Base-by-base conservation (phyloP, 2,113 vertebrate species). In the Tenrec ecaudatus region DNA sequence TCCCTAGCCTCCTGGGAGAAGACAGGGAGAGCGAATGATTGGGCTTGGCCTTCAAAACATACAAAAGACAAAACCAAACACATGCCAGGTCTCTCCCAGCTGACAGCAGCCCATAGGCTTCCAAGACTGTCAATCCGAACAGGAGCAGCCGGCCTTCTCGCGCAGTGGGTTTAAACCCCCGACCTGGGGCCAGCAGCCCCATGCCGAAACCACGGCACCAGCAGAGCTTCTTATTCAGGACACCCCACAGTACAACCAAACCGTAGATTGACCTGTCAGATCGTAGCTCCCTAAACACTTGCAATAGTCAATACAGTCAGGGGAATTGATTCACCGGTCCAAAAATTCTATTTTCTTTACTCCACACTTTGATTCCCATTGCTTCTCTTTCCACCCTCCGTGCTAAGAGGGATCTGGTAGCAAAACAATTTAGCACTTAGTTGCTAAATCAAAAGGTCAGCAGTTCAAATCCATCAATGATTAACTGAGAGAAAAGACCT, bases 231-330 rank as follows among this genome's bases (percentile, higher is more conserved):
- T 53, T 53, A 53, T 53, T 88, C 8, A 68, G 75, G 57, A 78
- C 25, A 33, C 29, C 5, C 66, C 36, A 43, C 1, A 60, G 33
- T 22, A 64, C 33, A 81, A 80, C 66, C 36, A 43, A 0, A 60
- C 27, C 19, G 58, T 29, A 84, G 80, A 81, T 43, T 83, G 53
- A 71, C 12, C 60, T 85, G 60, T 92, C 29, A 92, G n/a, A 47
- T 16, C 9, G 82, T 66, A 69, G 69, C 95, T 94, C 60, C 66
- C 71, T 57, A 90, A 92, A 81, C 23, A 43, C 79, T 95, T 90
- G 29, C 43, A 82, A 81, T 27, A 78, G 29, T 84, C 31, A 27
- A 20, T 15, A 38, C 17, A 62, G 62, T 38, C 73, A 75, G 38
- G 20, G 23, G 64, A 31, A 38, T 78, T 36, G 78, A 92, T 66